Evolutionary conservation across 2,888 invertebrate genomes (phyloP).

Genomic region (Rugalucina vietnamica): DNA sequence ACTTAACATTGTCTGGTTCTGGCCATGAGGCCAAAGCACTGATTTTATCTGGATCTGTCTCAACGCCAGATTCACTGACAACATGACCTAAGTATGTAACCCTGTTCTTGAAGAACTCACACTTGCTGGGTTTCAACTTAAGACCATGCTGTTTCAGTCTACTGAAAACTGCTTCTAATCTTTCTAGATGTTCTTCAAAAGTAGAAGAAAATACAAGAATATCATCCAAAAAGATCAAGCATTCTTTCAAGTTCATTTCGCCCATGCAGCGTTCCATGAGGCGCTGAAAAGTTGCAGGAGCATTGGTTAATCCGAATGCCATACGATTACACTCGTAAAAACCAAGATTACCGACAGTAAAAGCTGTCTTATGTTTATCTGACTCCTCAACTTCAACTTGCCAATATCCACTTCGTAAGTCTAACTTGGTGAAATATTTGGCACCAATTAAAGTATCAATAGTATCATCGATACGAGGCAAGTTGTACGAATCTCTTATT

Average conservation of each 20-base stretch:
- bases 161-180: neutral
- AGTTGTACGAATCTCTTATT: neutral
- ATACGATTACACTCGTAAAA: neutral
- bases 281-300: too few species aligned
- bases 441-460: neutral
- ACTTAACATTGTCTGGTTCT: neutral
- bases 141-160: neutral
- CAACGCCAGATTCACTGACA: too few species aligned
- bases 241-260: neutral
- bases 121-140: neutral
- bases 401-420: neutral
- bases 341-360: neutral
- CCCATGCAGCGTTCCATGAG: too few species aligned
- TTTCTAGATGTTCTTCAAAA: neutral
- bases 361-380: neutral
- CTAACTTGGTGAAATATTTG: conserved; percentile 7
- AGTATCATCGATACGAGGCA: too few species aligned
- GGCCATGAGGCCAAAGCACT: neutral
- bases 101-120: too few species aligned
- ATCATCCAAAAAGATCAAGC: neutral
- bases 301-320: neutral
- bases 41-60: neutral
- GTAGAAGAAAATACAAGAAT: neutral
- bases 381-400: neutral
- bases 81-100: too few species aligned